Conservation (phyloP, 2,888 invertebrate genomes). For the Scaeva pyrastri region DNA sequence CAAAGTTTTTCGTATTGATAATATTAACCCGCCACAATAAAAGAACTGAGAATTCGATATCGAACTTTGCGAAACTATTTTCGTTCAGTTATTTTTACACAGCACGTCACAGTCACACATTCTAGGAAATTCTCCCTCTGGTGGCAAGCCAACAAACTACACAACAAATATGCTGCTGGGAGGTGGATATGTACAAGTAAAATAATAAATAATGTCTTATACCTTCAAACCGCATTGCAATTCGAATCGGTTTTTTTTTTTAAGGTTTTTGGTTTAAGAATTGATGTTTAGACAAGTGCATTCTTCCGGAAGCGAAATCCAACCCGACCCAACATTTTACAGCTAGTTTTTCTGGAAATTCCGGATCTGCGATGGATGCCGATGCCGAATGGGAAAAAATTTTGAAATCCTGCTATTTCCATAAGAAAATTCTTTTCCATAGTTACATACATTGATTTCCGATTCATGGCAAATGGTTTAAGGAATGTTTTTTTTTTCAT, state of each 20-base stretch:
- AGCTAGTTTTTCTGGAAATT: conserved; percentile 10
- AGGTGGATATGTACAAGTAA: not conserved
- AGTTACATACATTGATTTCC: conserved; percentile 30
- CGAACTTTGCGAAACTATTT: not conserved
- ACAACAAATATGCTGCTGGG: not conserved
- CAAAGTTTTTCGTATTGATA: not conserved
- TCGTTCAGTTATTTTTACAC: no score
- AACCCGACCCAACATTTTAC: no score
- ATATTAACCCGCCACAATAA: not conserved
- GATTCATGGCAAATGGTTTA: conserved; percentile 30
- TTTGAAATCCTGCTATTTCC: not conserved
- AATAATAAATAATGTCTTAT: not conserved
- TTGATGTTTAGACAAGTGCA: conserved; percentile 32
- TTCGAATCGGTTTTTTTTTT: not conserved
- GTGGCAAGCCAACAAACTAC: not conserved
- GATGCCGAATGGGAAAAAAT: conserved; percentile 21
- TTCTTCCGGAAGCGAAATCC: conserved; percentile 17
- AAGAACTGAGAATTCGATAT: not conserved
- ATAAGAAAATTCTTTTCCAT: conserved; percentile 15
- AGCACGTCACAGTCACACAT: not conserved
- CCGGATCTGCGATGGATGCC: conserved; percentile 17
- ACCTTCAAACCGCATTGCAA: conserved; percentile 6
- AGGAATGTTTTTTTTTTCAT: not conserved
- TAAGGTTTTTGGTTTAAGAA: no score
- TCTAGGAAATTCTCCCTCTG: not conserved